Evolutionary conservation across 23 tunicate genomes (phyloP), one percentile per base, ranked within the genome.

Genomic region (Oikopleura dioica): DNA sequence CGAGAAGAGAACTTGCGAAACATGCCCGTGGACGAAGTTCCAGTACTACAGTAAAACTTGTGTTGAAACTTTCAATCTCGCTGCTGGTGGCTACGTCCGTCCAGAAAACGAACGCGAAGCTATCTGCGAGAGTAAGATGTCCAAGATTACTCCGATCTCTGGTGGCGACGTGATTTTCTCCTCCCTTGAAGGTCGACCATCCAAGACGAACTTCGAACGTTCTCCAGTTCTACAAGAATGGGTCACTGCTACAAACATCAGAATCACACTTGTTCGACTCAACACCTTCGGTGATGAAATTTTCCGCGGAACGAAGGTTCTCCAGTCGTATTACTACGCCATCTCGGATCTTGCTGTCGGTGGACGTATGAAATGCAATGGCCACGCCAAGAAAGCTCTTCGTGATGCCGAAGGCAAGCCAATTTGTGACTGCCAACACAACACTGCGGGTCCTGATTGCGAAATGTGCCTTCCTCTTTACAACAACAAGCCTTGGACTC

Each of bases 201-300:
- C 72, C 16, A 63, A 63, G 16, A 31, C 30, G 33, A 23, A 31
- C 29, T 63, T 63, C 26, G 72, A 63, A 63, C 30, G 26, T 21
- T 63, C 72, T 2, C 30, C 72, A 63, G 26, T 63, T 28, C 72
- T 63, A 23, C 72, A 63, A 28, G 72, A 63, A 28, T 63, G 16
- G 16, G 72, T 63, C 4, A 63, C 72, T 2, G 72, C 72, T 2
- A 63, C 72, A 23, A 63, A 63, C 33, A 63, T 94, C 36, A 78
- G 95, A 36, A 94, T 94, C 59, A 58, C 88, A 1, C 55, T 94
- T 79, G 81, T 86, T 75, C 79, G 99, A 35, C 78, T 94, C 68
- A 94, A 94, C 78, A 94, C 99, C 23, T 94, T 94, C 38, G 99
- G 99, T 38, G 99, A 94, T 72, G 99, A 94, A 76, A 87, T 94